A percentile compares a stretch with the other conserved stretches of the same genome.
phyloP scores from a whole-genome alignment of 2,888 invertebrate genomes.

The Coelogynopora nodosa region DNA sequence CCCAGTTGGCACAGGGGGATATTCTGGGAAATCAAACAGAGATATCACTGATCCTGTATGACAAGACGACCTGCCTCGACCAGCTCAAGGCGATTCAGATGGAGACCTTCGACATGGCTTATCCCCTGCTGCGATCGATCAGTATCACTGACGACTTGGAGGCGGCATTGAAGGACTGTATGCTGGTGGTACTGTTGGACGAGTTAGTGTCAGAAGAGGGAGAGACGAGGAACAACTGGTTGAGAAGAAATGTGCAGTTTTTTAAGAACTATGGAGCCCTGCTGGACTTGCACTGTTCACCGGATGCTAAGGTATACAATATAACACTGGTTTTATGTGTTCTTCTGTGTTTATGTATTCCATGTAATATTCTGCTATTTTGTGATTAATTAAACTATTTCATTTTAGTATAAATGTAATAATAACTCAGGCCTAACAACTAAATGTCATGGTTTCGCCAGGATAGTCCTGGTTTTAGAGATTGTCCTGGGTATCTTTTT shows the following conservation, averaged over 20 bases:
- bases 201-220: conserved; percentile 34
- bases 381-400: no score
- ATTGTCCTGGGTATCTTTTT: no score
- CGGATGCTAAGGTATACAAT: not conserved
- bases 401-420: no score
- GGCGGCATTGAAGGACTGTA: conserved; percentile 31
- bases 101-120: conserved; percentile 56
- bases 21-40: conserved; percentile 54
- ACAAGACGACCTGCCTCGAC: conserved; percentile 41
- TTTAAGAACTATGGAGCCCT: conserved; percentile 11
- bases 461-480: no score
- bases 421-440: no score
- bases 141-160: conserved; percentile 20
- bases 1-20: conserved; percentile 53
- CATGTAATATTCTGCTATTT: no score
- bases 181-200: conserved; percentile 37
- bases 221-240: conserved; percentile 21
- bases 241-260: conserved; percentile 29
- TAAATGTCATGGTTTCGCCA: no score
- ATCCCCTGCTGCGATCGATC: conserved; percentile 40
- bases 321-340: no score
- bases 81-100: conserved; percentile 53
- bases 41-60: conserved; percentile 53
- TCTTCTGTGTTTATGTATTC: no score
- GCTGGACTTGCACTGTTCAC: not conserved